These are phyloP conservation scores for Lepidocyrtinus sp. DNA, from an alignment of 2,888 invertebrate species.

Conservation along the genomic window DNA sequence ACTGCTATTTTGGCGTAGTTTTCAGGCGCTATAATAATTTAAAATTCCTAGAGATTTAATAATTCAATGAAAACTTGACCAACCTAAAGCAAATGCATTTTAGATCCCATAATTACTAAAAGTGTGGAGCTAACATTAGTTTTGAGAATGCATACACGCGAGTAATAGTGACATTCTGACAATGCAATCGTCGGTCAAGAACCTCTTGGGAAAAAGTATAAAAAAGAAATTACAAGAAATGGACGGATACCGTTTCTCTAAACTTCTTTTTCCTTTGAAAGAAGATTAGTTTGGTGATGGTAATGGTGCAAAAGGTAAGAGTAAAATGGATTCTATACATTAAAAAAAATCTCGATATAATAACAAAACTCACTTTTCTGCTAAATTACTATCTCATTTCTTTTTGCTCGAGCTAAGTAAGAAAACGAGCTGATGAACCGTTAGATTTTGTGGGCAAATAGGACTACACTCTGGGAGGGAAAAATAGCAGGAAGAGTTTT, in stretches of 20 bases:
- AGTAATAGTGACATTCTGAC: constrained; percentile 20
- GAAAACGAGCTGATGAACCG: constrained; percentile 48
- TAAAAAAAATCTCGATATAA: constrained; percentile 38
- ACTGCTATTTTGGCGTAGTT: no score
- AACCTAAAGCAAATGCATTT: no score
- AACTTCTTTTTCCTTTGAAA: constrained; percentile 52
- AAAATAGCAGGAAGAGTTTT: neutral
- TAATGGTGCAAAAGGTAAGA: constrained; percentile 28
- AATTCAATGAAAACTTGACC: no score
- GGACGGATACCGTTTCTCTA: constrained; percentile 59
- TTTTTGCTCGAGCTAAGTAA: constrained; percentile 19
- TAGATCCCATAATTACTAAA: no score
- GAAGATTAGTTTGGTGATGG: neutral
- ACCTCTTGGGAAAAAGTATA: constrained; percentile 61
- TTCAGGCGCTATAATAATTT: neutral
- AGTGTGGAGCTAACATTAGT: no score
- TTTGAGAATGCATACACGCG: no score
- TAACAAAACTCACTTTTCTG: constrained; percentile 62
- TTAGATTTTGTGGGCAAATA: constrained; percentile 31
- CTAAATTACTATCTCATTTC: constrained; percentile 46
- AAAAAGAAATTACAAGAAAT: constrained; percentile 62
- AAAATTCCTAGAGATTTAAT: no score
- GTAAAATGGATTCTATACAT: constrained; percentile 16
- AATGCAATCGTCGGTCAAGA: constrained; percentile 57
- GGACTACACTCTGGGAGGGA: neutral